These are phyloP conservation scores for Ctenodactylus gundi DNA, from an alignment of 2,113 vertebrate species.

Conservation along the genomic window DNA sequence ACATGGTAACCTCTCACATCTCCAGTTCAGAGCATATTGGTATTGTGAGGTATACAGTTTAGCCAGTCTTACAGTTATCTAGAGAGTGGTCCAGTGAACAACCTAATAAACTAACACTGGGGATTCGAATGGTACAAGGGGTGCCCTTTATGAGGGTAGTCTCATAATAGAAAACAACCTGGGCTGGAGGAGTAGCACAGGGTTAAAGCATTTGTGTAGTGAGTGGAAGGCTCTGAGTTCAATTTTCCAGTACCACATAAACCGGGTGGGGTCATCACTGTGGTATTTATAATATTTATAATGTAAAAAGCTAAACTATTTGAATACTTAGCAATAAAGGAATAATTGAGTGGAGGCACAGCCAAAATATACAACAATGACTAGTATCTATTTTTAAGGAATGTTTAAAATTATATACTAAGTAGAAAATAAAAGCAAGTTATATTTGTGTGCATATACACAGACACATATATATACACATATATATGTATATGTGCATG, in stretches of 20 bases:
- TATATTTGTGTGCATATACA: not conserved
- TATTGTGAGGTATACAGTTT: not conserved
- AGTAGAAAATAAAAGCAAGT: not conserved
- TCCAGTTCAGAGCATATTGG: not conserved
- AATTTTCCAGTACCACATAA: too few relatives aligned
- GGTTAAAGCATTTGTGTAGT: too few relatives aligned
- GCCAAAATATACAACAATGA: not conserved
- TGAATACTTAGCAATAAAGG: not conserved
- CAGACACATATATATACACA: not conserved
- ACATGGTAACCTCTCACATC: not conserved
- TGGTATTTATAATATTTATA: not conserved
- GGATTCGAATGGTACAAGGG: not conserved
- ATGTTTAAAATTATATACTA: not conserved
- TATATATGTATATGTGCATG: too few relatives aligned
- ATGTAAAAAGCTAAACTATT: slow-evolving; percentile 16
- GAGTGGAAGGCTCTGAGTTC: too few relatives aligned
- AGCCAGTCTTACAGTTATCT: not conserved
- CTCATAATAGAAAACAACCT: slow-evolving; percentile 19
- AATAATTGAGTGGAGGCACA: not conserved
- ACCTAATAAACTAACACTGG: not conserved
- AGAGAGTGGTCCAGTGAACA: not conserved
- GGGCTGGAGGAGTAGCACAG: too few relatives aligned
- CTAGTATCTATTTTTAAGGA: not conserved
- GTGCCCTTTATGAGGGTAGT: not conserved
- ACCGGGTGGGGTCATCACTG: too few relatives aligned